A percentile compares a stretch with the other conserved stretches of the same genome.
phyloP scores from a whole-genome alignment of 1,140 invertebrate species.

The Ceratina japonica region DNA sequence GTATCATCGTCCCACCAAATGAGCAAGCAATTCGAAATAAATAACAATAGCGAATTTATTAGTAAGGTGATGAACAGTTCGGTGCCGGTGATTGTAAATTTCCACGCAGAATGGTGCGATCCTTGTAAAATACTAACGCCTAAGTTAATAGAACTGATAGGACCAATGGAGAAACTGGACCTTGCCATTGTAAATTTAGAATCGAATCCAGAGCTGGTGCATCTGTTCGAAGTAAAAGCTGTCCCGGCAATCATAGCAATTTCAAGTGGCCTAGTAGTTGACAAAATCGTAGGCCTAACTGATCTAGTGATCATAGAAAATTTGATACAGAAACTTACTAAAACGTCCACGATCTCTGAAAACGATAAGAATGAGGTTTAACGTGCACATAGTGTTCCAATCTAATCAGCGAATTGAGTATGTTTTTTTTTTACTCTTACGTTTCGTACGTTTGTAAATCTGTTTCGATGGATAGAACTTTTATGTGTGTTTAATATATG shows the following conservation, averaged over 20 bases:
- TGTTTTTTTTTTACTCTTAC: not conserved
- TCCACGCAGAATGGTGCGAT: slow-evolving; percentile 96
- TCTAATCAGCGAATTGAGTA: slow-evolving; percentile 1
- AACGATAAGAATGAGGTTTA: slow-evolving; percentile 32
- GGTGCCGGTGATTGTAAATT: slow-evolving; percentile 91
- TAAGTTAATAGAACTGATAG: slow-evolving; percentile 90
- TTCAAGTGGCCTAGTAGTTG: slow-evolving; percentile 91
- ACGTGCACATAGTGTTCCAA: slow-evolving; percentile 11
- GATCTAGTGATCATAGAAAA: slow-evolving; percentile 91
- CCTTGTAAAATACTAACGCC: slow-evolving; percentile 97
- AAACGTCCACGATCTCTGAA: slow-evolving; percentile 28
- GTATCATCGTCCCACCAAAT: slow-evolving; percentile 67
- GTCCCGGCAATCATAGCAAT: slow-evolving; percentile 95
- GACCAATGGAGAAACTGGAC: slow-evolving; percentile 87
- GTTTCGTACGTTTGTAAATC: not conserved
- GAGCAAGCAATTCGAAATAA: slow-evolving; percentile 80
- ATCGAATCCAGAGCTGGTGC: slow-evolving; percentile 89
- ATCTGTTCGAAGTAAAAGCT: slow-evolving; percentile 92
- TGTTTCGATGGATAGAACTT: not conserved
- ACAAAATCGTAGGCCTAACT: slow-evolving; percentile 95
- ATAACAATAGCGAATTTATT: slow-evolving; percentile 81
- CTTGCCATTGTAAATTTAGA: slow-evolving; percentile 96
- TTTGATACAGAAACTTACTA: slow-evolving; percentile 88
- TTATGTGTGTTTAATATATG: not conserved
- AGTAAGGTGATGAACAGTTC: slow-evolving; percentile 89